phyloP scores from a whole-genome alignment of 2,113 vertebrate genomes.

The Odontophorus gujanensis region DNA sequence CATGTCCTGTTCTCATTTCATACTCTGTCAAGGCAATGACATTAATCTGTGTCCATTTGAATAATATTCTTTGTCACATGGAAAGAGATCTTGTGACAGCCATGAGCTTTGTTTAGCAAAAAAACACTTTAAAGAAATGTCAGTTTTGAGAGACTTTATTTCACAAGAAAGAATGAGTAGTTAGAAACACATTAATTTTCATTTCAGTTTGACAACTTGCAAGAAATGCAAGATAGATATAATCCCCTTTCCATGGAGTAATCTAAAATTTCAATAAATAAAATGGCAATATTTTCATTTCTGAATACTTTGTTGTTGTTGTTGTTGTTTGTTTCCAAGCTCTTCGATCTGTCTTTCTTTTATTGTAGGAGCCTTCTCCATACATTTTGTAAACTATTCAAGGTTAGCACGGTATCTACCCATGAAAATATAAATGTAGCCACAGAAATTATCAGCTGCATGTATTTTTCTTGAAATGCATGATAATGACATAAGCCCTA shows the following conservation, averaged over 20 bases:
- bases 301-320: background rate
- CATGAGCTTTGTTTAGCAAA: conserved; percentile 9
- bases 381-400: background rate
- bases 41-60: conserved; percentile 20
- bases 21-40: conserved; percentile 3
- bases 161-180: background rate
- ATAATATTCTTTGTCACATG: background rate
- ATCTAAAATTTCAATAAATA: background rate
- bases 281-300: background rate
- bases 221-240: background rate
- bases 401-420: background rate
- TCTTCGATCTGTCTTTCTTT: background rate
- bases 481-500: background rate
- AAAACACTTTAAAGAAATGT: background rate
- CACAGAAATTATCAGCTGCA: background rate
- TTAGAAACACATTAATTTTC: background rate
- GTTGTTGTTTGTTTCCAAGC: background rate
- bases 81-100: background rate
- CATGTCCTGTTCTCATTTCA: background rate
- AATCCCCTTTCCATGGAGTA: background rate
- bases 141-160: background rate
- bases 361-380: fast-evolving
- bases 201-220: background rate
- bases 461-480: background rate
- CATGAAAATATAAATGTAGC: background rate